A percentile compares a stretch with the other conserved stretches of the same genome.
Evolutionary conservation across 1,140 invertebrate species (phyloP).

Genomic region (Octopus sinensis): DNA sequence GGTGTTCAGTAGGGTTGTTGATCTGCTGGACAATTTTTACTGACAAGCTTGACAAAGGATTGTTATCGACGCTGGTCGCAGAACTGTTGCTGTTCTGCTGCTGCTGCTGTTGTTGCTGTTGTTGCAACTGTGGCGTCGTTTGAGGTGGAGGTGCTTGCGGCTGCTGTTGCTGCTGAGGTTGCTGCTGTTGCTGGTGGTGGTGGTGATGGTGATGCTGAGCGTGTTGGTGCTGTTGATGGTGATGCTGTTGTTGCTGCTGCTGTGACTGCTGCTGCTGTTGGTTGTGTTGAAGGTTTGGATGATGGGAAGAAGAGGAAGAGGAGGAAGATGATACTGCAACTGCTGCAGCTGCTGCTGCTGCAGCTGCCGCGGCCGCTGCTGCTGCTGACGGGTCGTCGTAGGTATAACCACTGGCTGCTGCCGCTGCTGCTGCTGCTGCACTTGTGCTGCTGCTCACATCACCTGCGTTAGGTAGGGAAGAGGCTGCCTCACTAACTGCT

Average conservation of each 20-base stretch:
- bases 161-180: slow-evolving; percentile 18
- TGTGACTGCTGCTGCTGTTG: slow-evolving; percentile 19
- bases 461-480: slow-evolving; percentile 34
- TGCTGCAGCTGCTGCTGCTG: slow-evolving; percentile 17
- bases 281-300: no score
- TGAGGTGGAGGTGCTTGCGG: slow-evolving; percentile 15
- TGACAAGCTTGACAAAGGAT: slow-evolving; percentile 68
- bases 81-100: slow-evolving; percentile 25
- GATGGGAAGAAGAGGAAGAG: neutral
- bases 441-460: neutral
- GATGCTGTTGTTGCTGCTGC: slow-evolving; percentile 34
- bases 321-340: slow-evolving; percentile 16
- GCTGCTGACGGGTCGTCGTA: slow-evolving; percentile 38
- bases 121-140: slow-evolving; percentile 20
- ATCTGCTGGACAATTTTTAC: slow-evolving; percentile 88
- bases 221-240: slow-evolving; percentile 24
- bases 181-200: slow-evolving; percentile 16
- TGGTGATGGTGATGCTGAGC: slow-evolving; percentile 21
- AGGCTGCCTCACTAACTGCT: slow-evolving; percentile 37
- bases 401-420: slow-evolving; percentile 25
- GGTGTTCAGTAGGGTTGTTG: slow-evolving; percentile 76
- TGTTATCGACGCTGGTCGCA: slow-evolving; percentile 33
- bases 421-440: neutral
- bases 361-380: slow-evolving; percentile 21
- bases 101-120: slow-evolving; percentile 17